Percentiles rank a stretch among this genome's conserved stretches.
Conservation (phyloP, 2,888 invertebrate species). For the Sminthurinus aureus region DNA sequence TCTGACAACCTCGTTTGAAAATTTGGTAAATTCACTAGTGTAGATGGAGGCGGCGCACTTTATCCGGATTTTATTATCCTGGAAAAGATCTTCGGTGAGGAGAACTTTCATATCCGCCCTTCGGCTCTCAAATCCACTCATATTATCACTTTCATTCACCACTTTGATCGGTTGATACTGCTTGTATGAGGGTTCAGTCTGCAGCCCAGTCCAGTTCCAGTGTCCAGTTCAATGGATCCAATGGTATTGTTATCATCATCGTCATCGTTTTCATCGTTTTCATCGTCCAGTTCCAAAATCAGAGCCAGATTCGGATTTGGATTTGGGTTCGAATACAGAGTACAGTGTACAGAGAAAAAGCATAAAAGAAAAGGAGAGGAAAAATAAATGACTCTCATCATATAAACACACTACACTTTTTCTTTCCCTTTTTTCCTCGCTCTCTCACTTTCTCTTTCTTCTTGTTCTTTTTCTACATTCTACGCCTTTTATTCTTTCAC, state of each 20-base stretch:
- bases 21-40: constrained; percentile 37
- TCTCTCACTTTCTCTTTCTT: no score
- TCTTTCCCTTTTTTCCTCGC: no score
- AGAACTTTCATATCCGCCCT: constrained; percentile 42
- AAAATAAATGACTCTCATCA: constrained; percentile 23
- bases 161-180: neutral
- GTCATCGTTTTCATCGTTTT: neutral
- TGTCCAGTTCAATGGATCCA: neutral
- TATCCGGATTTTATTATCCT: constrained; percentile 42
- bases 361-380: neutral
- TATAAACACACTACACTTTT: neutral
- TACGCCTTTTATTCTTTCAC: no score
- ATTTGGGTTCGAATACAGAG: neutral
- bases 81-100: constrained; percentile 42
- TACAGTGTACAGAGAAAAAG: neutral
- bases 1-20: neutral
- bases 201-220: neutral
- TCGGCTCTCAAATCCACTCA: constrained; percentile 10
- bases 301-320: neutral
- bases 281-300: neutral
- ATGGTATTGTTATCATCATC: neutral
- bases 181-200: neutral
- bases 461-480: no score
- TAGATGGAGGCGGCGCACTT: constrained; percentile 47
- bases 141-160: constrained; percentile 9